Evolutionary conservation across 2,888 invertebrate genomes (phyloP).

Genomic region (Aricia artaxerxes): DNA sequence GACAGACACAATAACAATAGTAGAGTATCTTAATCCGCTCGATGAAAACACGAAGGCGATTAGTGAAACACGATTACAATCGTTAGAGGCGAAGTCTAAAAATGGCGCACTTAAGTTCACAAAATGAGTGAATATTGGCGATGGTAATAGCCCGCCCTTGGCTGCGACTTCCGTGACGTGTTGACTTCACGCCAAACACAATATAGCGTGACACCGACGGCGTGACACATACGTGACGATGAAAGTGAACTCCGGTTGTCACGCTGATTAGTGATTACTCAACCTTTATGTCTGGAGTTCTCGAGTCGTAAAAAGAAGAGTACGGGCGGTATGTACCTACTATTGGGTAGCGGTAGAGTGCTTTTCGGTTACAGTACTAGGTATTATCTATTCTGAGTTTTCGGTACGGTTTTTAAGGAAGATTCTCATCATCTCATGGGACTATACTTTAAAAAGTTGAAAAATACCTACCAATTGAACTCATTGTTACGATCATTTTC

Average conservation of each 20-base stretch:
- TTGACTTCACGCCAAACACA: constrained; percentile 59
- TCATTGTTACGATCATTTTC: too few species aligned
- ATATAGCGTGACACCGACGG: constrained; percentile 35
- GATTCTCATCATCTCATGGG: neutral
- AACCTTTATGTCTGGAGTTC: too few species aligned
- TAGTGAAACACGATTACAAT: neutral
- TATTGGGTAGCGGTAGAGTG: neutral
- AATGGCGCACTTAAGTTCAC: constrained; percentile 24
- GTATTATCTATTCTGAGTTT: neutral
- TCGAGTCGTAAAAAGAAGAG: too few species aligned
- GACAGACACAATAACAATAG: too few species aligned
- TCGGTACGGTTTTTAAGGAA: neutral
- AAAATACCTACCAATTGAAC: neutral
- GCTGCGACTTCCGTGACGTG: constrained; percentile 50
- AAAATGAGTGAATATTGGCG: constrained; percentile 41
- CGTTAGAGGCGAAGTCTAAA: constrained; percentile 16
- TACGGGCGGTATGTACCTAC: too few species aligned
- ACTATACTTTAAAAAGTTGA: neutral
- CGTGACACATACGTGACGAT: constrained; percentile 20
- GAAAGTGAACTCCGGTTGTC: constrained; percentile 12
- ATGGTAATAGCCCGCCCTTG: constrained; percentile 53
- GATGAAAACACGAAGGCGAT: neutral
- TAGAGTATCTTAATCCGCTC: neutral
- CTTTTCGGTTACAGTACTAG: neutral
- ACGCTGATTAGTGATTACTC: neutral